Evolutionary conservation across 2,113 vertebrate species (phyloP), one percentile per base, ranked within the genome.

Genomic region (Corythornis madagascariensis): DNA sequence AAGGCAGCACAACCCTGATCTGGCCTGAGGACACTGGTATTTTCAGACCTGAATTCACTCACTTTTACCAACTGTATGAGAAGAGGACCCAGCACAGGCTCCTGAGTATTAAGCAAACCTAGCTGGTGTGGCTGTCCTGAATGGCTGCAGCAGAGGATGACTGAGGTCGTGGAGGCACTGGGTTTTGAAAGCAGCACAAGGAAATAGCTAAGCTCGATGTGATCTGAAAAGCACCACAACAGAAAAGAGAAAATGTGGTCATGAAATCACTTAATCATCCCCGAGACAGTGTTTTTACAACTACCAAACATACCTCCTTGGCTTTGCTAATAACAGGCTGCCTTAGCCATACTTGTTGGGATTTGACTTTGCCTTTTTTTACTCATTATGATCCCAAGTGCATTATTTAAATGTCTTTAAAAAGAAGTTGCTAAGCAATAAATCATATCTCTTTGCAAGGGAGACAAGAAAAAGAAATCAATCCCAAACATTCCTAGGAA

Each of bases 241-340:
- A 95, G 94, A 96, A 95, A 93, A 79, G 29, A 93, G 82, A 93
- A 93, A 94, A 93, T 59, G 5, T 42, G 83, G 91, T 93, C 85
- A 94, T 89, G 75, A 95, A 95, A 94, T 87, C 92, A 91, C 89
- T 92, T 94, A 93, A 93, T 95, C 89, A 95, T 95, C 33, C 72
- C 72, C 67, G 69, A 91, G 94, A 95, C 76, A 83, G 75, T 92
- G 85, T 96, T 93, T 95, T 95, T 78, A 95, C 83, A 88, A 53
- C 24, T 16, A 93, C 82, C 87, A 89, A 92, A 89, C n/a, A 59
- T 64, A 69, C 56, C 64, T 92, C 89, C 67, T 91, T 86, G 87
- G 82, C 89, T 95, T 53, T 80, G 83, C 87, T 96, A 91, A 72
- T 88, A 94, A 96, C 86, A 90, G 88, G 59, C 42, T 55, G 69